Percentiles rank a stretch among this genome's conserved stretches.
Conservation (phyloP, 2,888 invertebrate genomes). For the Xylota segnis region DNA sequence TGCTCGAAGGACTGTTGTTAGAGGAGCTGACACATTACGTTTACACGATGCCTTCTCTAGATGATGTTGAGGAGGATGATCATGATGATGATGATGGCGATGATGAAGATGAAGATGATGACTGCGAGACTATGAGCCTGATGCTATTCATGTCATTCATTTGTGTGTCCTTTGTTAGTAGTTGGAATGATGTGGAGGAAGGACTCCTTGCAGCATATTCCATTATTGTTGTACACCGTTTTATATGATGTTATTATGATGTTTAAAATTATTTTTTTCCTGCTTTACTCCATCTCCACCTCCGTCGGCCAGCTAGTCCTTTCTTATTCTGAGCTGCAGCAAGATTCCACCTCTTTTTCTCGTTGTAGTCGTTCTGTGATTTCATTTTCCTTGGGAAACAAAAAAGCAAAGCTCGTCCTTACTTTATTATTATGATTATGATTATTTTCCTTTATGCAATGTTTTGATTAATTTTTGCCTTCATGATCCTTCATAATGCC, state of each 20-base stretch:
- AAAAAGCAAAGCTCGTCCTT: slow-evolving; percentile 77
- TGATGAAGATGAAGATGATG: slow-evolving; percentile 49
- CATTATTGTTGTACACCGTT: slow-evolving; percentile 75
- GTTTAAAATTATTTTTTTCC: slow-evolving; percentile 62
- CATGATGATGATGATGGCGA: slow-evolving; percentile 26
- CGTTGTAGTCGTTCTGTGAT: slow-evolving; percentile 70
- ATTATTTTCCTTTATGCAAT: slow-evolving; percentile 85
- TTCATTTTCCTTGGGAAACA: slow-evolving; percentile 79
- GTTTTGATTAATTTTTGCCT: slow-evolving; percentile 82
- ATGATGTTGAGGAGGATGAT: slow-evolving; percentile 16
- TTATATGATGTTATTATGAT: slow-evolving; percentile 76
- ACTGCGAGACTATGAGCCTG: slow-evolving; percentile 61
- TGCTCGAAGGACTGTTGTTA: slow-evolving; percentile 51
- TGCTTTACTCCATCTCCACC: slow-evolving; percentile 11
- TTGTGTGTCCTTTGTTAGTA: slow-evolving; percentile 73
- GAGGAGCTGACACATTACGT: slow-evolving; percentile 67
- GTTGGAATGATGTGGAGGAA: slow-evolving; percentile 46
- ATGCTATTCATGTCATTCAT: slow-evolving; percentile 76
- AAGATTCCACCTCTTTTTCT: slow-evolving; percentile 61
- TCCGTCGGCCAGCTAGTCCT: slow-evolving; percentile 22
- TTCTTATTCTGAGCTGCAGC: slow-evolving; percentile 40
- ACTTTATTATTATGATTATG: slow-evolving; percentile 84
- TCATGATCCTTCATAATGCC: slow-evolving; percentile 73
- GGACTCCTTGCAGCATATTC: slow-evolving; percentile 67
- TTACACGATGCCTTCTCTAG: slow-evolving; percentile 68